Conservation (phyloP, 1,140 invertebrate genomes). For the Drosophila nigrodunni region DNA sequence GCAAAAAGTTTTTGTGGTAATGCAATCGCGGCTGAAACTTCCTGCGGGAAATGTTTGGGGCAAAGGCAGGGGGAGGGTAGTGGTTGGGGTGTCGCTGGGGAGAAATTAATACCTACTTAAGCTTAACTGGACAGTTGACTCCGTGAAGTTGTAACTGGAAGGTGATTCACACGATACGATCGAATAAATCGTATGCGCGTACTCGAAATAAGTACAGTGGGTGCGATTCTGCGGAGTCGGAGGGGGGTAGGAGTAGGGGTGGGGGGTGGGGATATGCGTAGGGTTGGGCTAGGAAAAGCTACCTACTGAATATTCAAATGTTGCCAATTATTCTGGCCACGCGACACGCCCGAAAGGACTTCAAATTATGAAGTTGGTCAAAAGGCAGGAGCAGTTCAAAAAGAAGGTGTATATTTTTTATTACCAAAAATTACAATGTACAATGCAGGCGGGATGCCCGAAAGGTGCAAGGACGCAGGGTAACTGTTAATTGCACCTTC, state of each 20-base stretch:
- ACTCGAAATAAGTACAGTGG: neutral
- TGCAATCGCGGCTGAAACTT: conserved; percentile 56
- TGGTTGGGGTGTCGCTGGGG: conserved; percentile 46
- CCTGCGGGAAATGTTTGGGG: neutral
- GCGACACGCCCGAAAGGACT: conserved; percentile 38
- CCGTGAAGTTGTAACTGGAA: conserved; percentile 45
- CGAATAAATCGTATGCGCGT: conserved; percentile 52
- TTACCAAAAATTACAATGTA: conserved; percentile 82
- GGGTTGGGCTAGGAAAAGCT: neutral
- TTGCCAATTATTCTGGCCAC: conserved; percentile 59
- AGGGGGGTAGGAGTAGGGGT: too few species aligned
- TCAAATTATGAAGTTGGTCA: conserved; percentile 69
- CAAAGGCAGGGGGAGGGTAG: neutral
- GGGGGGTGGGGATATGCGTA: too few species aligned
- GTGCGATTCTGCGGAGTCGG: too few species aligned
- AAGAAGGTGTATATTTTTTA: conserved; percentile 57
- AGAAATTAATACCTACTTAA: conserved; percentile 83
- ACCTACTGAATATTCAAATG: conserved; percentile 59
- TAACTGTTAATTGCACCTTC: conserved; percentile 39
- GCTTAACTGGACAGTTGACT: conserved; percentile 75
- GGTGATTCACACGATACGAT: conserved; percentile 69
- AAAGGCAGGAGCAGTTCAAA: too few species aligned
- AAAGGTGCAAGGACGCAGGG: conserved; percentile 49
- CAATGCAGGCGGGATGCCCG: conserved; percentile 42
- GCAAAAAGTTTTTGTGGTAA: conserved; percentile 63